Evolutionary conservation across 2,888 invertebrate genomes (phyloP).

Genomic region (Pyralis farinalis): DNA sequence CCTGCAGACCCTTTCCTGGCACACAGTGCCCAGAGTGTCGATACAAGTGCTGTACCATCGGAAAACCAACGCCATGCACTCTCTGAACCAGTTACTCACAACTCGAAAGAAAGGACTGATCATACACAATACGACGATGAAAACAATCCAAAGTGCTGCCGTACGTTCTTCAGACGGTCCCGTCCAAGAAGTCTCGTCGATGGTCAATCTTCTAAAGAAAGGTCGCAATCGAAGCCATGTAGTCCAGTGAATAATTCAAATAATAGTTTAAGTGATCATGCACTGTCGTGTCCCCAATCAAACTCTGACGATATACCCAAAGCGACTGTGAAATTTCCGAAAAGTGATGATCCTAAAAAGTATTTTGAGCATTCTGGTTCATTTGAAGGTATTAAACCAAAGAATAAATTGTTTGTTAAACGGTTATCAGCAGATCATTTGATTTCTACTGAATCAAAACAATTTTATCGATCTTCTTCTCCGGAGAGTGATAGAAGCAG

Average conservation of each 20-base stretch:
- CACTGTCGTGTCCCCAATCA: constrained; percentile 49
- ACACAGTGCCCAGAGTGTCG: constrained; percentile 55
- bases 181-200: constrained; percentile 68
- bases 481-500: constrained; percentile 74
- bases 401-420: constrained; percentile 70
- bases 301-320: constrained; percentile 70
- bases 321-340: constrained; percentile 66
- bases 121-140: constrained; percentile 53
- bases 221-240: constrained; percentile 47
- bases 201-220: constrained; percentile 48
- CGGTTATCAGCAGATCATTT: constrained; percentile 73
- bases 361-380: constrained; percentile 71
- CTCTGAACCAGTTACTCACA: constrained; percentile 40
- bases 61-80: constrained; percentile 41
- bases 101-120: constrained; percentile 34
- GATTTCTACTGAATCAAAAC: constrained; percentile 64
- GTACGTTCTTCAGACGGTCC: constrained; percentile 66
- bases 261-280: constrained; percentile 60
- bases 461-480: constrained; percentile 64
- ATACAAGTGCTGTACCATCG: constrained; percentile 37
- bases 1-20: constrained; percentile 73
- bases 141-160: constrained; percentile 61
- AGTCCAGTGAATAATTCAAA: constrained; percentile 63
- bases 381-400: constrained; percentile 70
- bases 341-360: constrained; percentile 56